phyloP scores from a whole-genome alignment of 2,888 invertebrate species.

The Anarsia innoxiella region DNA sequence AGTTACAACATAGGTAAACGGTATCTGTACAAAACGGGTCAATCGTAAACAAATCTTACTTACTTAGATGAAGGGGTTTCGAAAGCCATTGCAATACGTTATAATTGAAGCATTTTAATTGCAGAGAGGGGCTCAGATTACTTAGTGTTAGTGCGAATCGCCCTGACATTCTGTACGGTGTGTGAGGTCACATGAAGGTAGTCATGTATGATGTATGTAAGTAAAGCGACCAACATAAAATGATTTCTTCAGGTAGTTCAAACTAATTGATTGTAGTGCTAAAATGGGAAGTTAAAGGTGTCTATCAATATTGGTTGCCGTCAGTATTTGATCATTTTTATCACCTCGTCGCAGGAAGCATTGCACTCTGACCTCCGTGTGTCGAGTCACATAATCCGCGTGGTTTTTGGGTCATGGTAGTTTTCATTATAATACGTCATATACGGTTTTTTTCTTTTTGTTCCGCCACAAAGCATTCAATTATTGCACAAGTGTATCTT shows the following conservation, averaged over 20 bases:
- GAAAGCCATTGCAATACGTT: slow-evolving; percentile 6
- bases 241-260: no score
- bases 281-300: no score
- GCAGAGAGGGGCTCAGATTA: slow-evolving; percentile 20
- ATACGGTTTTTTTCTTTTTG: no score
- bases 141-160: slow-evolving; percentile 35
- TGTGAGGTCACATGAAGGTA: slow-evolving; percentile 54
- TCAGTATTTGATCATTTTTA: slow-evolving; percentile 6
- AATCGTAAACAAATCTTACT: no score
- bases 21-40: no score
- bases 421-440: slow-evolving; percentile 13
- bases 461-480: slow-evolving; percentile 10
- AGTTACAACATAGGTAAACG: no score
- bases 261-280: no score
- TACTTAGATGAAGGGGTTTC: slow-evolving; percentile 3
- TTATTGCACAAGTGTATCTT: no score
- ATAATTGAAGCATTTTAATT: slow-evolving; percentile 30
- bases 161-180: slow-evolving; percentile 55
- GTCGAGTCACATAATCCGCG: slow-evolving; percentile 9
- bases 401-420: slow-evolving; percentile 23
- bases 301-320: no score
- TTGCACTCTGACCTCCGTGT: slow-evolving; percentile 20
- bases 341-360: slow-evolving; percentile 14
- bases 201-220: no score
- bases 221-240: no score